Evolutionary conservation across 2,113 vertebrate species (phyloP).

Genomic region (Eulemur macaco): DNA sequence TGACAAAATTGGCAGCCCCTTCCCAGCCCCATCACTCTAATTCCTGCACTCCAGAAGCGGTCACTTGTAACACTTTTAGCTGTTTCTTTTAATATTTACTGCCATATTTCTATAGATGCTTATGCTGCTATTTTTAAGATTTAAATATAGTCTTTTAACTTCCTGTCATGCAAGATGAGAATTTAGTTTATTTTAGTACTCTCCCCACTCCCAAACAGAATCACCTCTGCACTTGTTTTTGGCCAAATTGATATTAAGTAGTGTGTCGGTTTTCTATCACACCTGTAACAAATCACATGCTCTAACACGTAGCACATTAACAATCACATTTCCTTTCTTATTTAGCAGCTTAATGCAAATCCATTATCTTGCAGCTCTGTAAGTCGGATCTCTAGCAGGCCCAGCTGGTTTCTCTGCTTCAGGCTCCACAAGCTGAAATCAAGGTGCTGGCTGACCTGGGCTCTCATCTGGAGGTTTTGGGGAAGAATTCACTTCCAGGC

Average conservation of each 20-base stretch:
- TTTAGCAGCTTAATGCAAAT: not conserved
- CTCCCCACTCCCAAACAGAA: not conserved
- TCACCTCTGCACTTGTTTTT: not conserved
- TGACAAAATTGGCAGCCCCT: not conserved
- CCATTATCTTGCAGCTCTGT: not conserved
- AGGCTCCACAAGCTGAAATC: not conserved
- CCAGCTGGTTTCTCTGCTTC: not conserved
- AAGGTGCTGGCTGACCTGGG: not conserved
- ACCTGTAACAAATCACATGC: not conserved
- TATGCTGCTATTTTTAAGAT: not conserved
- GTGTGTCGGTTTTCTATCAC: not conserved
- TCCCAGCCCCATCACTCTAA: not conserved
- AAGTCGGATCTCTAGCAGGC: not conserved
- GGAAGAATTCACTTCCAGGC: not conserved
- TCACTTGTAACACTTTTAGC: not conserved
- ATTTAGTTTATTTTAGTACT: not conserved
- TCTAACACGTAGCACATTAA: too few relatives aligned
- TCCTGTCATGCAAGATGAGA: not conserved
- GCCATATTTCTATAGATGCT: not conserved
- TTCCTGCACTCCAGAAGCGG: not conserved
- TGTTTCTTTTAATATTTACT: not conserved
- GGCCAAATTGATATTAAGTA: not conserved
- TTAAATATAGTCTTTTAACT: constrained; percentile 1
- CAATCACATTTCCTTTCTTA: too few relatives aligned
- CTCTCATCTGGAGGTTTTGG: not conserved